These are phyloP conservation scores for Zeugodacus cucurbitae DNA, from an alignment of 1,140 invertebrate species.

Conservation along the genomic window DNA sequence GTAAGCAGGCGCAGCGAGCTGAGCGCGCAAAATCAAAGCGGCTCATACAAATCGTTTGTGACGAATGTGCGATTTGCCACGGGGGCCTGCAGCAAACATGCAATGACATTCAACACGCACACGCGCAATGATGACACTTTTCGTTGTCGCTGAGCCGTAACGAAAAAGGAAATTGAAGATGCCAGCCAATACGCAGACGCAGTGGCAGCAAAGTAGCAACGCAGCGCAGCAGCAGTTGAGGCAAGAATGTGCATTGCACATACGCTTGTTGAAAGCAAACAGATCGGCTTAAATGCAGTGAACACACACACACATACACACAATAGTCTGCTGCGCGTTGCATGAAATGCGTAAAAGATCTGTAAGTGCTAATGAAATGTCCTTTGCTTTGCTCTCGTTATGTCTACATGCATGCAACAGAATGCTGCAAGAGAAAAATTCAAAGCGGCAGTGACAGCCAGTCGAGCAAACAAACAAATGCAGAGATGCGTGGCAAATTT, in stretches of 20 bases:
- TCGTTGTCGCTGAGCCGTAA: slow-evolving; percentile 23
- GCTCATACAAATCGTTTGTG: slow-evolving; percentile 33
- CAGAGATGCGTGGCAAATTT: slow-evolving; percentile 43
- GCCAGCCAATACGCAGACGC: neutral
- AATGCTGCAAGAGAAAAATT: neutral
- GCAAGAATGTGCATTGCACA: neutral
- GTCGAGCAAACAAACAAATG: slow-evolving; percentile 36
- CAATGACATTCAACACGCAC: neutral
- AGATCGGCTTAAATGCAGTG: slow-evolving; percentile 17
- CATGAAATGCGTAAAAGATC: slow-evolving; percentile 42
- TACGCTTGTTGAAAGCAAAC: slow-evolving; percentile 1
- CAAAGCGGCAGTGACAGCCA: slow-evolving; percentile 1
- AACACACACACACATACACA: neutral
- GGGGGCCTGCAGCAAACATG: slow-evolving; percentile 2
- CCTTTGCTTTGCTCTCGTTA: slow-evolving; percentile 34
- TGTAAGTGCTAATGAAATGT: slow-evolving; percentile 45
- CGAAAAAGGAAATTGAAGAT: slow-evolving; percentile 37
- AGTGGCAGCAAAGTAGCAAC: neutral
- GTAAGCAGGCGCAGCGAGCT: slow-evolving; percentile 20
- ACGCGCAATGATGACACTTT: neutral
- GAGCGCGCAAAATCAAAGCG: slow-evolving; percentile 35
- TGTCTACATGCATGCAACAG: neutral
- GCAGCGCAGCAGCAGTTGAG: neutral
- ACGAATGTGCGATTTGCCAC: slow-evolving; percentile 31
- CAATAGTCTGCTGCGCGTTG: neutral